A percentile compares a stretch with the other conserved stretches of the same genome.
phyloP scores from a whole-genome alignment of 64 coral and sea anemone species.

The Montipora capricornis region DNA sequence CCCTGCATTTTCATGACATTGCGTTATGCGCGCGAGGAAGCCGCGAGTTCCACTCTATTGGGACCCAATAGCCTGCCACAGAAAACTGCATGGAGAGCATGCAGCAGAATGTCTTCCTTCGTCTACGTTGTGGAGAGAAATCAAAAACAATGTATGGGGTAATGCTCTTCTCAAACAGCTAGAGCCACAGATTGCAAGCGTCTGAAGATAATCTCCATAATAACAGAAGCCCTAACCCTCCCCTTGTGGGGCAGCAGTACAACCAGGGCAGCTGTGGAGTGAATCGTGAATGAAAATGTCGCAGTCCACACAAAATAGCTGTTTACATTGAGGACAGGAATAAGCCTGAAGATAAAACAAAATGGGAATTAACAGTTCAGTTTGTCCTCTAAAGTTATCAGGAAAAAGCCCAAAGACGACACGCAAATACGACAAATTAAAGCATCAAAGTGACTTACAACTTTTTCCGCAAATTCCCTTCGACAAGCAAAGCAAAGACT shows the following conservation, averaged over 20 bases:
- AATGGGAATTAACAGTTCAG: background rate
- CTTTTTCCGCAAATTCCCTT: slow-evolving; percentile 67
- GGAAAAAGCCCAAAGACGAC: background rate
- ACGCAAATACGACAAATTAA: background rate
- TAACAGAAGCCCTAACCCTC: background rate
- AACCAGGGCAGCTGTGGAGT: slow-evolving; percentile 94
- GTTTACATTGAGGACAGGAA: slow-evolving; percentile 74
- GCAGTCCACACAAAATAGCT: slow-evolving; percentile 94
- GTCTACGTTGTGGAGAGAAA: too few relatives aligned
- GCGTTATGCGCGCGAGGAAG: too few relatives aligned
- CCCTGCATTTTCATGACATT: too few relatives aligned
- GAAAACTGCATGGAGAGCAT: too few relatives aligned
- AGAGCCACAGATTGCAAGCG: too few relatives aligned
- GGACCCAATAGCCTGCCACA: too few relatives aligned
- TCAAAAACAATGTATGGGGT: too few relatives aligned
- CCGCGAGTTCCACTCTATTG: too few relatives aligned
- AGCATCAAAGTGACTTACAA: slow-evolving; percentile 52
- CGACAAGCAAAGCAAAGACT: slow-evolving; percentile 80
- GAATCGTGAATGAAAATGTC: slow-evolving; percentile 98
- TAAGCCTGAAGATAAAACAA: slow-evolving; percentile 62
- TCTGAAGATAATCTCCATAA: too few relatives aligned
- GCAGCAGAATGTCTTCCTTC: too few relatives aligned
- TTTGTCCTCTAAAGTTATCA: background rate
- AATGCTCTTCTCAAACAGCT: too few relatives aligned
- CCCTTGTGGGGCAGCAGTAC: slow-evolving; percentile 68